phyloP scores from a whole-genome alignment of 2,113 vertebrate genomes.

The Corynorhinus townsendii region DNA sequence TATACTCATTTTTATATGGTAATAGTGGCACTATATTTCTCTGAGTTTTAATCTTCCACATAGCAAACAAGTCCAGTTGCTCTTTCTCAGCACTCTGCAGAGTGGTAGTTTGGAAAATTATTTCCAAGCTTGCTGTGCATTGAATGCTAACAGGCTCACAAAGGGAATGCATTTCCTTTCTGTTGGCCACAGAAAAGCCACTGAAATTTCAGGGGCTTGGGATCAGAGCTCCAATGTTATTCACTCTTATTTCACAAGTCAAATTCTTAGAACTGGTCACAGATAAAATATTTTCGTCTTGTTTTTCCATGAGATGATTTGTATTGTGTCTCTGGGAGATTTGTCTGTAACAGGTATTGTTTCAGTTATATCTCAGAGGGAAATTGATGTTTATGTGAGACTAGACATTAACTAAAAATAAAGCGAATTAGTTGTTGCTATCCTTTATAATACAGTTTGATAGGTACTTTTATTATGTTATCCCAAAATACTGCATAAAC shows the following conservation, averaged over 20 bases:
- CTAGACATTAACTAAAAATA: neutral
- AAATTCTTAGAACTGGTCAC: neutral
- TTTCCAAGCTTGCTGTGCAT: neutral
- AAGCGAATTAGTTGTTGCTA: neutral
- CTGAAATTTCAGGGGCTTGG: neutral
- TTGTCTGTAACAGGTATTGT: neutral
- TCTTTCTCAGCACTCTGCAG: neutral
- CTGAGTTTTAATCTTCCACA: neutral
- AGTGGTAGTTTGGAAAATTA: neutral
- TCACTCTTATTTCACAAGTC: neutral
- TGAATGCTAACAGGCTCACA: neutral
- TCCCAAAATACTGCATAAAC: neutral
- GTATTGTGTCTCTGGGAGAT: neutral
- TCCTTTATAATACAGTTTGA: neutral
- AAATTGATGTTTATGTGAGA: neutral
- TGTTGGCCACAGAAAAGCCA: neutral
- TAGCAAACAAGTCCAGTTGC: neutral
- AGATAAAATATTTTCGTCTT: neutral
- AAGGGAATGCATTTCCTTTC: neutral
- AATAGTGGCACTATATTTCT: neutral
- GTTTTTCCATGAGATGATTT: neutral
- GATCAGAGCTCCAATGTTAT: neutral
- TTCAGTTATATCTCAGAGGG: neutral
- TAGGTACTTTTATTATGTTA: neutral
- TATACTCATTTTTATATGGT: neutral